Evolutionary conservation across 2,113 vertebrate species (phyloP), one percentile per base, ranked within the genome.

Genomic region (Polypterus senegalus): DNA sequence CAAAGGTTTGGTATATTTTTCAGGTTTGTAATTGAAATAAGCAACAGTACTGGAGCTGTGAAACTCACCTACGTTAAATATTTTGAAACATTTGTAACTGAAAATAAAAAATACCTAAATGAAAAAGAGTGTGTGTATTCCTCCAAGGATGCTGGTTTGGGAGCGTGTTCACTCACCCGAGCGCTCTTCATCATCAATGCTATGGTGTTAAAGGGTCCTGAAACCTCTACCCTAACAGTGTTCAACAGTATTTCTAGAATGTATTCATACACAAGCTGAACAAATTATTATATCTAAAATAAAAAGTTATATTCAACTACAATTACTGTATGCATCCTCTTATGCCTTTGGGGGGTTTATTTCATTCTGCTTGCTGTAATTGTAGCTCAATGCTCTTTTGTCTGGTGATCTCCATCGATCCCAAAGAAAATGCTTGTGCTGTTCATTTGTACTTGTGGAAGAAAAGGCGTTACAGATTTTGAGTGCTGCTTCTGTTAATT

Each of bases 241-340:
- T 47, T 74, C 73, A 66, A 72, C 27, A 27, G 27, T 73, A 70
- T 76, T 71, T 71, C 71, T 77, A 80, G 72, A 77, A 73, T 76
- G 71, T 76, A 66, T 75, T 79, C 73, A 74, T 67, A 75, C 69
- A 66, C 63, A 55, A 59, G 45, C 67, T 70, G 64, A 71, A 64
- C 71, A 65, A 63, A 70, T 70, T 72, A 70, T 73, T 59, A 58
- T 61, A 58, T 69, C 61, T 66, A 72, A 61, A 77, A 74, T 71
- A 76, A 78, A 78, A 75, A 27, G 27, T 27, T 27, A 27, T 27
- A 27, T 27, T 27, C 27, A 27, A 27, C 1, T 27, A 27, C 27
- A 27, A 27, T 27, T 27, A 27, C 27, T 27, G 27, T 27, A 27
- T 27, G 27, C 27, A 27, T 27, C 27, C 27, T 27, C 1, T 27